Base-by-base conservation (phyloP, 1,140 invertebrate species). In the Zaprionus inermis region DNA sequence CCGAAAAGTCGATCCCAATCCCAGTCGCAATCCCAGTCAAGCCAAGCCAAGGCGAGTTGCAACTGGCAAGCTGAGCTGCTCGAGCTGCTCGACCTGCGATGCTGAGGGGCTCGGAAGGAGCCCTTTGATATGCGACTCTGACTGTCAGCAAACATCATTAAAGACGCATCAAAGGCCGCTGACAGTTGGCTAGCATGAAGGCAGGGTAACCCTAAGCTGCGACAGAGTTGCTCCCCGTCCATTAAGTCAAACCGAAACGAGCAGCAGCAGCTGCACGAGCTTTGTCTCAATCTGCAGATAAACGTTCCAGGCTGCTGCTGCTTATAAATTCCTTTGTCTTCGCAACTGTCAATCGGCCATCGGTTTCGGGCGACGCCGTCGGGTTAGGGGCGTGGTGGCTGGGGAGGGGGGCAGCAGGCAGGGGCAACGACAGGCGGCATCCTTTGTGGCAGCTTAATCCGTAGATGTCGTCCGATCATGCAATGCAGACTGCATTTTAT, bases 261-360 rank as follows among this genome's bases (percentile, higher is more conserved):
- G 38, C 24, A 16, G 55, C 49, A 44, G 34, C 61, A 57, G 52
- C 79, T 64, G 72, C 32, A 18, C 34, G 67, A 76, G 38, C 79
- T 58, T 86, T 79, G 79, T 86, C 83, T 88, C 83, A 86, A 86
- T 86, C 84, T 12, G 34, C 22, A 57, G 73, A 78, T 89, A 79
- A 89, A 79, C 67, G 38, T 44, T 80, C 76, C 69, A 89, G 89
- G 36, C 24, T 28, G 30, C 38, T 44, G 38, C 80, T 88, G 77
- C 70, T 88, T 88, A 83, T 72, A 88, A 83, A 88, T 88, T 88
- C 83, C 78, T 89, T 88, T 88, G 83, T 88, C 64, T 65, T 72
- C 58, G 49, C 61, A 64, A 54, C n/a, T 55, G 9, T 68, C 74
- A 71, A 32, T 56, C 22, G 44, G n/a, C 38, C 38, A 44, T 16